Percentiles rank a stretch among this genome's conserved stretches.
Conservation (phyloP, 2,797 vertebrate genomes). For the Philypnodon macrostomus region DNA sequence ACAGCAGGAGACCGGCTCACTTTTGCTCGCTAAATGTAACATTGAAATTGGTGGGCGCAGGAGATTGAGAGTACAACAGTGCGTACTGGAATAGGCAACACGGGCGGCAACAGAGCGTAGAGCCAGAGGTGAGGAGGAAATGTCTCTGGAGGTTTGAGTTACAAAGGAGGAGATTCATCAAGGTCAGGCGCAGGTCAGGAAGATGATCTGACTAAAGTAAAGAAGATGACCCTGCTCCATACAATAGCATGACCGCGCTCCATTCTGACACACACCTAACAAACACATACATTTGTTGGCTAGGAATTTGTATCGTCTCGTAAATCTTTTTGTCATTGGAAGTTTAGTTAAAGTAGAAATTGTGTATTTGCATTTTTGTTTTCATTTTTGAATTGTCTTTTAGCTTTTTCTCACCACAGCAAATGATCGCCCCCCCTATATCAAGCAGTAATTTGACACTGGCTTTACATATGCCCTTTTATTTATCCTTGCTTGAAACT, state of each 20-base stretch:
- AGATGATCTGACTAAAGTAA: constrained; percentile 55
- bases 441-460: no score
- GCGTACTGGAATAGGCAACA: constrained; percentile 53
- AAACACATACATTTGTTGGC: constrained; percentile 5
- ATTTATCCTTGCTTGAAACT: no score
- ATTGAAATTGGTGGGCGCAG: constrained; percentile 10
- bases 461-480: no score
- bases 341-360: no score
- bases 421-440: no score
- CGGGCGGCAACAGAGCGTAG: constrained; percentile 33
- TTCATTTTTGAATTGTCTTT: no score
- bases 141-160: constrained; percentile 58
- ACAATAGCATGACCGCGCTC: constrained; percentile 18
- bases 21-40: constrained; percentile 1
- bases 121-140: constrained; percentile 45
- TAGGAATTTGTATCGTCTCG: no score
- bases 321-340: no score
- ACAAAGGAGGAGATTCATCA: constrained; percentile 56
- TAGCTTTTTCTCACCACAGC: no score
- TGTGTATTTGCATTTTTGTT: no score
- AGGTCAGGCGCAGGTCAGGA: constrained; percentile 61
- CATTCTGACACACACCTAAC: no score
- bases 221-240: constrained; percentile 44
- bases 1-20: constrained; percentile 19
- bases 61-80: constrained; percentile 3